Conservation (phyloP, 2,113 vertebrate genomes). For the Rostratula benghalensis region DNA sequence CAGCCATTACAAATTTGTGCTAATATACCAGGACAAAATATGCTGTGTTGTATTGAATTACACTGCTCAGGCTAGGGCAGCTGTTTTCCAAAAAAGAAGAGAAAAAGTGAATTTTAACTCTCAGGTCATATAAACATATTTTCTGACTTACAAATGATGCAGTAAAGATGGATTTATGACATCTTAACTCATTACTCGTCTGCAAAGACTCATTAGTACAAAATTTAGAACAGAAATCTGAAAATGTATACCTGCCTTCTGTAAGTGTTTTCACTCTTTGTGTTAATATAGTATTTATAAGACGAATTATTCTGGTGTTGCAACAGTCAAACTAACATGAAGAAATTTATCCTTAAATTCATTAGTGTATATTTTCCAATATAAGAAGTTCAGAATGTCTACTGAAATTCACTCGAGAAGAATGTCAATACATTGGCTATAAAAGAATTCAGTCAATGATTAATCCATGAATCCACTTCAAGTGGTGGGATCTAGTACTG, state of each 20-base stretch:
- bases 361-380: not conserved
- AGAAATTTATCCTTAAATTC: not conserved
- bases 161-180: not conserved
- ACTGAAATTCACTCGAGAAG: not conserved
- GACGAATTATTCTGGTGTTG: not conserved
- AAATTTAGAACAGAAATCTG: not conserved
- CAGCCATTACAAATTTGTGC: conserved; percentile 66
- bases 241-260: not conserved
- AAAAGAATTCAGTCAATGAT: not conserved
- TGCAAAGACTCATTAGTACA: not conserved
- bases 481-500: not conserved
- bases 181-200: not conserved
- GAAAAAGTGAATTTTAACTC: not conserved
- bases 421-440: not conserved
- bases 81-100: conserved; percentile 66
- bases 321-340: not conserved
- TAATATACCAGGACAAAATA: conserved; percentile 59
- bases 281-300: not conserved
- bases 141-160: not conserved
- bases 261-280: not conserved
- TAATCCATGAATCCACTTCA: not conserved
- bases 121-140: not conserved
- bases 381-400: not conserved
- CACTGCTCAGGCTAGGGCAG: conserved; percentile 77
- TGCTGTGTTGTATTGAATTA: conserved; percentile 66